Base-by-base conservation (phyloP, 2,888 invertebrate genomes). In the Nasonovia ribisnigri region DNA sequence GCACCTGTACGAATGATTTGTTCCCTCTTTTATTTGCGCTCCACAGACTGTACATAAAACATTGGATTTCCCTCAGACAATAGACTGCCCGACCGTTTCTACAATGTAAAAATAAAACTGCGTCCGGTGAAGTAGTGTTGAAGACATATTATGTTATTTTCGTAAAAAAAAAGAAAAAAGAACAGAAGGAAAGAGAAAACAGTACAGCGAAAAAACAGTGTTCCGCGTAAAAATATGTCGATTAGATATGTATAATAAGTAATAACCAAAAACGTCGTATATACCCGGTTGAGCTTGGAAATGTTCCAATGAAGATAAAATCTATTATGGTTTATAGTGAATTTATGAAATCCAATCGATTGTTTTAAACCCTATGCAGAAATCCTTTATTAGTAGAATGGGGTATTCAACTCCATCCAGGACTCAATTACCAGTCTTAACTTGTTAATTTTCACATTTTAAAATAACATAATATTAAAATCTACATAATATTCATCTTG, bases 1-100 rank as follows among this genome's bases (percentile, higher is more conserved):
- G 84, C 93, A 89, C 93, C 93, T 89, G 93, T 93, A 90, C 93
- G 51, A 93, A 89, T 89, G 93, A 93, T 93, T 93, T 93, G 89
- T 93, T 88, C 60, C 51, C 42, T 89, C 89, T 93, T 93, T 84
- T 89, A 90, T 93, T 93, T 86, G 54, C 89, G 77, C 43, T 36
- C 77, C n/a, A 42, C 54, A 42, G 77, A 42, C n/a, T 88, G 48
- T 57, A 36, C n/a, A 91, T 88, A 92, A 88, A 92, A 88, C 92
- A 36, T 88, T 88, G 88, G 29, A 84, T 92, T 91, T 91, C 46
- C n/a, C 46, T 24, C 57, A 57, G n/a, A 91, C 91, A 57, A 77
- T 90, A 67, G 43, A 90, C 46, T 10, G 54, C 86, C 90, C n/a
- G 42, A 67, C 43, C n/a, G 77, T 90, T 77, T 77, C 20, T 60